Conservation (phyloP, 2,888 invertebrate genomes). For the Dendrolimus houi region DNA sequence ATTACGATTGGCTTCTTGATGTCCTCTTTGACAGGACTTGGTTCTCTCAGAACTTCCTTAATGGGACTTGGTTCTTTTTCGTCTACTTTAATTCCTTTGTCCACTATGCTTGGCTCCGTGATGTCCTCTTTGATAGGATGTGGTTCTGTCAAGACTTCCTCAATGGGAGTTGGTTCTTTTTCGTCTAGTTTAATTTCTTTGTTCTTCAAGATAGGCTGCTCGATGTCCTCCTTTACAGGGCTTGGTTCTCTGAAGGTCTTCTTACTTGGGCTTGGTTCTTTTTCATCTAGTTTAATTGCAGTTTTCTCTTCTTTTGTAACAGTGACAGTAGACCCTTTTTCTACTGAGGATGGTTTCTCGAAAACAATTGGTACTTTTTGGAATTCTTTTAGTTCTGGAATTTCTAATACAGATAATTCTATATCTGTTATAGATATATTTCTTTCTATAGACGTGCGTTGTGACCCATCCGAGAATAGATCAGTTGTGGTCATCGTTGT, state of each 20-base stretch:
- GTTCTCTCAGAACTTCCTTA: not conserved
- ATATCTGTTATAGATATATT: slow-evolving; percentile 54
- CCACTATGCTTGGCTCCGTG: not conserved
- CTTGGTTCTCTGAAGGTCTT: not conserved
- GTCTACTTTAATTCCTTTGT: not conserved
- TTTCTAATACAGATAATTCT: slow-evolving; percentile 31
- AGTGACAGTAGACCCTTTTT: slow-evolving; percentile 38
- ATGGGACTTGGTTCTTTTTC: not conserved
- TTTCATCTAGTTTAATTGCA: slow-evolving; percentile 2
- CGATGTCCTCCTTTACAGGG: slow-evolving; percentile 2
- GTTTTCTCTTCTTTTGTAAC: slow-evolving; percentile 38
- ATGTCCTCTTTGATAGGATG: slow-evolving; percentile 1
- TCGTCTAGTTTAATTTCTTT: slow-evolving; percentile 6
- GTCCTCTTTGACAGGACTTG: not conserved
- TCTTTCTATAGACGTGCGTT: slow-evolving; percentile 52
- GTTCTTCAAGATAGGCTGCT: not conserved
- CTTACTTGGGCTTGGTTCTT: slow-evolving; percentile 2
- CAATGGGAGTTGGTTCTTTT: not conserved
- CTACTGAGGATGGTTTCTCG: slow-evolving; percentile 40
- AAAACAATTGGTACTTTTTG: slow-evolving; percentile 41
- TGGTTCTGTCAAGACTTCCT: not conserved
- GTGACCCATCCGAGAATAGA: slow-evolving; percentile 63
- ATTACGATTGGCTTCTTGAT: not conserved
- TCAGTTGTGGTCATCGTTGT: slow-evolving; percentile 56
- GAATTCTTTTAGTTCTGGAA: slow-evolving; percentile 42